These are phyloP conservation scores for Morone saxatilis DNA, from an alignment of 2,113 vertebrate genomes.

Conservation along the genomic window DNA sequence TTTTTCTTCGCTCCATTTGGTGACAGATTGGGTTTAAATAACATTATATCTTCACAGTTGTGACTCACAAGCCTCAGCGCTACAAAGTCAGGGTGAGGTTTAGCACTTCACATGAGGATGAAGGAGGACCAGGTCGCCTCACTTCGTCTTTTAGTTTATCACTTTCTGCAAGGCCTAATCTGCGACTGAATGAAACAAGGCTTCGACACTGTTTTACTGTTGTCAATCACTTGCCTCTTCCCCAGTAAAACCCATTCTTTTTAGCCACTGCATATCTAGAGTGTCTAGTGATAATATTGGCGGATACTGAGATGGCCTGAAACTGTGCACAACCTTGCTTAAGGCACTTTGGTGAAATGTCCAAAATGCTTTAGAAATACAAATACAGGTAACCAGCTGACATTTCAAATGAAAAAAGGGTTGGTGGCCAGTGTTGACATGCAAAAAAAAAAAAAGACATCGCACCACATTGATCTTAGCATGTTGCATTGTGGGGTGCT, in stretches of 20 bases:
- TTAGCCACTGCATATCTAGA: slow-evolving; percentile 4
- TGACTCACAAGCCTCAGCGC: slow-evolving; percentile 73
- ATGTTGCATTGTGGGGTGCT: slow-evolving; percentile 50
- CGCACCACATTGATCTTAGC: slow-evolving; percentile 38
- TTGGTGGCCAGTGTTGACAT: no score
- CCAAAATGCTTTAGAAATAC: slow-evolving; percentile 4
- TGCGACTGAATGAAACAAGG: slow-evolving; percentile 53
- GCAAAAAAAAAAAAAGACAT: slow-evolving; percentile 9
- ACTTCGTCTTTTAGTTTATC: slow-evolving; percentile 72
- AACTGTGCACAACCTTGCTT: background rate
- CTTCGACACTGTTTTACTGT: slow-evolving; percentile 25
- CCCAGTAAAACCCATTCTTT: slow-evolving; percentile 12
- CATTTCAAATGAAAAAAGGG: background rate
- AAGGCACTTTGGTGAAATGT: background rate
- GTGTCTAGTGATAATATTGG: slow-evolving; percentile 4
- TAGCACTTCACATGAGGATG: slow-evolving; percentile 74
- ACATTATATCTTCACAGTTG: slow-evolving; percentile 81
- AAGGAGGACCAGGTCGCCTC: slow-evolving; percentile 64
- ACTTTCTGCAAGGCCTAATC: slow-evolving; percentile 57
- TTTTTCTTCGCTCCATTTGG: slow-evolving; percentile 71
- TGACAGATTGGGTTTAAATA: slow-evolving; percentile 82
- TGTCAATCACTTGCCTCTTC: slow-evolving; percentile 33
- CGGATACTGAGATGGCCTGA: background rate
- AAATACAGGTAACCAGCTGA: background rate
- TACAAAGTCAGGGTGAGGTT: slow-evolving; percentile 78